A percentile compares a stretch with the other conserved stretches of the same genome.
phyloP scores from a whole-genome alignment of 2,888 invertebrate genomes.

The Andrena dorsata region DNA sequence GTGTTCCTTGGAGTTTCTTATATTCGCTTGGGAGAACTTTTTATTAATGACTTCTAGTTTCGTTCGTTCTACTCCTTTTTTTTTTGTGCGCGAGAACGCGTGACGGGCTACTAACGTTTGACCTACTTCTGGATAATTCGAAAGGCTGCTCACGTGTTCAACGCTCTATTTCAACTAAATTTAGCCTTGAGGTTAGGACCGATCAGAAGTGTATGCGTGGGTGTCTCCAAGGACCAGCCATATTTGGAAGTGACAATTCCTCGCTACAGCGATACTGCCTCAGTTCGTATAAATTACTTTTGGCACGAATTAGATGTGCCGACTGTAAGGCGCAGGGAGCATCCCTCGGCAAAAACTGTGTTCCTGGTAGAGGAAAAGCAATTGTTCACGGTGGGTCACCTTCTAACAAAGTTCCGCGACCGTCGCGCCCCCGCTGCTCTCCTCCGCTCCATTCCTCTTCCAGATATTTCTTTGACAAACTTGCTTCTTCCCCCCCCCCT shows the following conservation, averaged over 20 bases:
- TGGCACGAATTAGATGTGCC: neutral
- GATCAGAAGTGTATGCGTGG: neutral
- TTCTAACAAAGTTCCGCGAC: conserved; percentile 48
- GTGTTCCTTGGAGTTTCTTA: neutral
- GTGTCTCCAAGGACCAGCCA: neutral
- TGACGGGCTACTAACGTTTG: conserved; percentile 34
- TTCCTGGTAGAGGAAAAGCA: neutral
- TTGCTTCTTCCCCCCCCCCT: neutral
- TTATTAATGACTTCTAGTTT: neutral
- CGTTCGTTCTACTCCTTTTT: conserved; percentile 37
- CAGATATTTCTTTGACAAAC: conserved; percentile 20
- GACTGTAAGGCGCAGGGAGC: neutral
- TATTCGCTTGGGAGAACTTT: neutral
- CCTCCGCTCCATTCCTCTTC: neutral
- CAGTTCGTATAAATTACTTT: neutral
- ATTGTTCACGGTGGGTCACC: conserved; percentile 32
- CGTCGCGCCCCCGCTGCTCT: neutral
- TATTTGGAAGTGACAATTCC: neutral
- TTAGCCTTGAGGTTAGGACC: conserved; percentile 35
- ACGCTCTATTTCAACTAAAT: conserved; percentile 41
- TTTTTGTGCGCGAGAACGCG: conserved; percentile 12
- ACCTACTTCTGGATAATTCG: conserved; percentile 48
- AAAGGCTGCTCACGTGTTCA: conserved; percentile 29
- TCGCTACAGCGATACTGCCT: no score
- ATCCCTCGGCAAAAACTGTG: neutral